A percentile compares a stretch with the other conserved stretches of the same genome.
These are phyloP conservation scores for Crotalus helleri DNA, from an alignment of 2,113 vertebrate genomes.

Conservation along the genomic window DNA sequence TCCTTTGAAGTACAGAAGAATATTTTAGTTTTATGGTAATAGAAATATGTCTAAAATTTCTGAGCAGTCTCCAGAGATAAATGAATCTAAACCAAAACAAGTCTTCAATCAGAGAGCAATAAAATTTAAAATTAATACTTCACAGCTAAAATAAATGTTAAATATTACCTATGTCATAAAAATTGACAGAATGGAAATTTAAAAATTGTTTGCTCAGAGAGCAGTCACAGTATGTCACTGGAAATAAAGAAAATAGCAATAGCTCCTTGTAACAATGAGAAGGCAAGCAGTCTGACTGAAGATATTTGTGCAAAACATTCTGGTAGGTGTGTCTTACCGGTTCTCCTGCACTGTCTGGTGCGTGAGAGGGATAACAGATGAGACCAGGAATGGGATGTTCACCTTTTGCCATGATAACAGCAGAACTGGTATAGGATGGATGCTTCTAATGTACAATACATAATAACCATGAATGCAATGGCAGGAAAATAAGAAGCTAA, in stretches of 20 bases:
- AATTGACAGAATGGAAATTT: conserved; percentile 27
- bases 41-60: not conserved
- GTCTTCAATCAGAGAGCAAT: not conserved
- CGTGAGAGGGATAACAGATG: conserved; percentile 83
- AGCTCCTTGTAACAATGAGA: conserved; percentile 42
- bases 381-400: conserved; percentile 82
- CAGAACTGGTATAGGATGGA: conserved; percentile 82
- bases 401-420: conserved; percentile 92
- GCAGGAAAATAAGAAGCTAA: conserved; percentile 66
- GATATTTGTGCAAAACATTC: conserved; percentile 68
- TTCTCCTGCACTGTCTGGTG: conserved; percentile 82
- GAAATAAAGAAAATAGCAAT: conserved; percentile 47
- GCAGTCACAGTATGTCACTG: conserved; percentile 32
- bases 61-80: not conserved
- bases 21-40: not conserved
- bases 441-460: conserved; percentile 89
- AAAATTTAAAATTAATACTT: not conserved
- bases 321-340: conserved; percentile 74
- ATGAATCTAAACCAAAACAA: not conserved
- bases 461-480: conserved; percentile 75
- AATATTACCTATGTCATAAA: conserved; percentile 20
- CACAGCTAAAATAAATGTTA: not conserved
- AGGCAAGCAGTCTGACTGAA: conserved; percentile 58
- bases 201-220: conserved; percentile 16
- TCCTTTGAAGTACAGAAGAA: not conserved